Evolutionary conservation across 2,113 vertebrate species (phyloP).

Genomic region (Alexandromys fortis): DNA sequence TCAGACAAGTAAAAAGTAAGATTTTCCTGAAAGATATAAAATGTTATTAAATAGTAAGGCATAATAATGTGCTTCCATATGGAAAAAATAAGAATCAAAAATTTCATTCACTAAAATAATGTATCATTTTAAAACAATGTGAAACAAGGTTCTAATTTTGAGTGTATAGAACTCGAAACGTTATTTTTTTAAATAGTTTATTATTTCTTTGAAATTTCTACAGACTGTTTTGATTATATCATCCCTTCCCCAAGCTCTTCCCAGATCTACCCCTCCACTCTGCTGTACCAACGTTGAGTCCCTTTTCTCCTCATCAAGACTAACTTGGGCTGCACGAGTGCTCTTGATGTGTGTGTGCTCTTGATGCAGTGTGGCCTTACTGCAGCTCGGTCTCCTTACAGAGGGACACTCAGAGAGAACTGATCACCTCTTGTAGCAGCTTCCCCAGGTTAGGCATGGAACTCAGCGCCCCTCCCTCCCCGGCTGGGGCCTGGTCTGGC

Average conservation of each 20-base stretch:
- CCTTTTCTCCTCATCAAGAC: too few relatives aligned
- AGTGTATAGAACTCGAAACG: neutral
- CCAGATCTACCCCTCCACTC: too few relatives aligned
- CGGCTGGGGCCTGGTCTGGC: too few relatives aligned
- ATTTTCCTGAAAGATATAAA: neutral
- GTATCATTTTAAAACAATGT: neutral
- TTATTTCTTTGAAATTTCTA: neutral
- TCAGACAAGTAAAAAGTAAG: neutral
- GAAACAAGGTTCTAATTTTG: neutral
- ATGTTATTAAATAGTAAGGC: neutral
- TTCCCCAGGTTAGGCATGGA: neutral
- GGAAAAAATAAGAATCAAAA: neutral
- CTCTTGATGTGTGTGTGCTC: neutral
- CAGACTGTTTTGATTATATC: too few relatives aligned
- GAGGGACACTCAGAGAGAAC: neutral
- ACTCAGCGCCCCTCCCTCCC: neutral
- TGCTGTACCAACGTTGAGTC: too few relatives aligned
- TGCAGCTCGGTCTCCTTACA: neutral
- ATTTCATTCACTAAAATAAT: neutral
- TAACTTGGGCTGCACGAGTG: too few relatives aligned
- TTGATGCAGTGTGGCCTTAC: neutral
- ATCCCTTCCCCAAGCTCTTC: too few relatives aligned
- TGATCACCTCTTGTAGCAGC: neutral
- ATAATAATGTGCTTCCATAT: neutral
- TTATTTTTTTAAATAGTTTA: neutral